Evolutionary conservation across 2,888 invertebrate species (phyloP).

Genomic region (Drosophila sordidapex): DNA sequence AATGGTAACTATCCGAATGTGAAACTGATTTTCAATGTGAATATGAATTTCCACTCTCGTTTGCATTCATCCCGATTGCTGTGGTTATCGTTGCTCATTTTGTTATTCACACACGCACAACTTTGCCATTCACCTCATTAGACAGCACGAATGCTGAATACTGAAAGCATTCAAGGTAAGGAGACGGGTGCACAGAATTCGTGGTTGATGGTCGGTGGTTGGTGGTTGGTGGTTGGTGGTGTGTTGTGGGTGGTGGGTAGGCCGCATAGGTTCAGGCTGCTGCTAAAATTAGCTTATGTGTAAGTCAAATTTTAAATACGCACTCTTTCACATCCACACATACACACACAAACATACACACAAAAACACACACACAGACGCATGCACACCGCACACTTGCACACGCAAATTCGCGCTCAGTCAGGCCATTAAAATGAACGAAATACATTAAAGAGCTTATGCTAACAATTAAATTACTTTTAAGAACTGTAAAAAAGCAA

Average conservation of each 20-base stretch:
- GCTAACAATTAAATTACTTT: constrained; percentile 75
- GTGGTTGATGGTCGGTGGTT: not conserved
- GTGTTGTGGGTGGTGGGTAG: not conserved
- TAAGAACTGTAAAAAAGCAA: constrained; percentile 53
- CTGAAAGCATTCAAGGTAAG: constrained; percentile 1
- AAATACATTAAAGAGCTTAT: constrained; percentile 72
- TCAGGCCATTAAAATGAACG: constrained; percentile 55
- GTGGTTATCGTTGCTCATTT: constrained; percentile 7
- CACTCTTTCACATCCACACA: not conserved
- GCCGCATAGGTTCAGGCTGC: constrained; percentile 24
- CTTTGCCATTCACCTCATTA: constrained; percentile 30
- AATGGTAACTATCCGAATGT: constrained; percentile 4
- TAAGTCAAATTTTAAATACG: constrained; percentile 37
- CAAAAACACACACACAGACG: not conserved
- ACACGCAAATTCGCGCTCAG: constrained; percentile 5
- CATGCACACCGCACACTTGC: not conserved
- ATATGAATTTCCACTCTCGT: constrained; percentile 10
- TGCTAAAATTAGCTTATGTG: constrained; percentile 65
- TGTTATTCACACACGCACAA: constrained; percentile 5
- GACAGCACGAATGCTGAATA: constrained; percentile 18
- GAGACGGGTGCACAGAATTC: not conserved
- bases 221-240: not conserved
- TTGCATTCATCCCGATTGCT: constrained; percentile 1
- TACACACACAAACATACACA: constrained; percentile 4
- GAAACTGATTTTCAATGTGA: constrained; percentile 7